These are phyloP conservation scores for Lycocorax pyrrhopterus DNA, from an alignment of 2,113 vertebrate genomes.

Conservation along the genomic window DNA sequence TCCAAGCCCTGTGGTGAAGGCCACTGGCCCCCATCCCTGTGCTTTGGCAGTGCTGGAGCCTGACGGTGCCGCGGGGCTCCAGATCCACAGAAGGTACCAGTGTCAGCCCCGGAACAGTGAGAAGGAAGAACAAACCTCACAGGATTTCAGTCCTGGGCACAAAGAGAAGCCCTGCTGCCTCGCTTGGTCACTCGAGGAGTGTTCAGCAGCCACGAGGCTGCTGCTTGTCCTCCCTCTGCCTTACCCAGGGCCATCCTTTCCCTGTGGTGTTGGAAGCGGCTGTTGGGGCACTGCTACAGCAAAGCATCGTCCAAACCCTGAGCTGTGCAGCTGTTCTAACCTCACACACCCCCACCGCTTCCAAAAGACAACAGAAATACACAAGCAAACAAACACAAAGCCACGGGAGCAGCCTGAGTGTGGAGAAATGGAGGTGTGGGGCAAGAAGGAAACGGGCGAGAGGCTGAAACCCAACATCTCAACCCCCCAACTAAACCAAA, in stretches of 20 bases:
- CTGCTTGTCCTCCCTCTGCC: neutral
- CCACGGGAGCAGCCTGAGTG: neutral
- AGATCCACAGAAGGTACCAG: accelerated
- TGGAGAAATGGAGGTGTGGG: neutral
- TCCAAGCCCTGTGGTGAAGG: neutral
- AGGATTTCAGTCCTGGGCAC: neutral
- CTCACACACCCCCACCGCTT: neutral
- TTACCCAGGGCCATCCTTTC: neutral
- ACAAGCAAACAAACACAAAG: neutral
- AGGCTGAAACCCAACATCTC: neutral
- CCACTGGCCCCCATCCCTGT: neutral
- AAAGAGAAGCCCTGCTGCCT: neutral
- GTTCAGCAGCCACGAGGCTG: accelerated
- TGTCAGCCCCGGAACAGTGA: accelerated
- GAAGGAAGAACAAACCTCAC: neutral
- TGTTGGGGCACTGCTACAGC: neutral
- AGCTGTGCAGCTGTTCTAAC: neutral
- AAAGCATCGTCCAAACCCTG: neutral
- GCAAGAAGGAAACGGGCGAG: neutral
- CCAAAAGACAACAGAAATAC: neutral
- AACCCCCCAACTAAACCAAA: neutral
- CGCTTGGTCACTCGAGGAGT: neutral
- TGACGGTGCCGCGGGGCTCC: neutral
- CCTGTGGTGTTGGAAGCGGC: accelerated
- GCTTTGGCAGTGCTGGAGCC: neutral